A percentile compares a stretch with the other conserved stretches of the same genome.
Conservation (phyloP, 2,888 invertebrate genomes). For the Cylloceria caligata region DNA sequence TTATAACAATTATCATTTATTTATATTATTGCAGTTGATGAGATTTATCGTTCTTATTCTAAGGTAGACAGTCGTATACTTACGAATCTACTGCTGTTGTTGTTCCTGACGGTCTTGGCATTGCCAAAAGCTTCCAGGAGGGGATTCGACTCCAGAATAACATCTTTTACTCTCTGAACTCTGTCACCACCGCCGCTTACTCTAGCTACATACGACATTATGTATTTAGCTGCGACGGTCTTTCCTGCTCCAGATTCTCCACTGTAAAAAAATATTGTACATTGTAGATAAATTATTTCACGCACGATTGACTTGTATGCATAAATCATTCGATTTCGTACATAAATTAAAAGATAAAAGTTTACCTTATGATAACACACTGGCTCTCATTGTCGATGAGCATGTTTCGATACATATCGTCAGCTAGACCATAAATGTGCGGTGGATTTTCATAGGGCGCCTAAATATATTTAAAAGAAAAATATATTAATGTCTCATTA, state of each 20-base stretch:
- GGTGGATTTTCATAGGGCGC: slow-evolving; percentile 90
- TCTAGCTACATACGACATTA: slow-evolving; percentile 88
- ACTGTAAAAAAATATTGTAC: slow-evolving; percentile 78
- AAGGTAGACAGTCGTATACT: slow-evolving; percentile 78
- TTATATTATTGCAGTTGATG: not conserved
- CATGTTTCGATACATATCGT: slow-evolving; percentile 91
- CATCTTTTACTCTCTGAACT: slow-evolving; percentile 88
- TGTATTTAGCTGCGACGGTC: slow-evolving; percentile 89
- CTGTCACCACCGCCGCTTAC: slow-evolving; percentile 88
- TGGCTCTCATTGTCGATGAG: slow-evolving; percentile 89
- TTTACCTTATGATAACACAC: slow-evolving; percentile 89
- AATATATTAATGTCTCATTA: not conserved
- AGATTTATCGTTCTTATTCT: slow-evolving; percentile 7
- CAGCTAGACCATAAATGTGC: slow-evolving; percentile 89
- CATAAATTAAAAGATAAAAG: not conserved
- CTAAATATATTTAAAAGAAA: slow-evolving; percentile 81
- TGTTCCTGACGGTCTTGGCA: slow-evolving; percentile 89
- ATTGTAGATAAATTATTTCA: slow-evolving; percentile 14
- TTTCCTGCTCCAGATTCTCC: slow-evolving; percentile 90
- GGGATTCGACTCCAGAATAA: slow-evolving; percentile 89
- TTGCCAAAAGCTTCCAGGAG: slow-evolving; percentile 89
- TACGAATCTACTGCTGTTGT: slow-evolving; percentile 89
- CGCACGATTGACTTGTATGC: not conserved
- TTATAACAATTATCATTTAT: no score
- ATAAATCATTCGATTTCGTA: no score